These are phyloP conservation scores for Phycodurus eques DNA, from an alignment of 2,113 vertebrate species.

Conservation along the genomic window DNA sequence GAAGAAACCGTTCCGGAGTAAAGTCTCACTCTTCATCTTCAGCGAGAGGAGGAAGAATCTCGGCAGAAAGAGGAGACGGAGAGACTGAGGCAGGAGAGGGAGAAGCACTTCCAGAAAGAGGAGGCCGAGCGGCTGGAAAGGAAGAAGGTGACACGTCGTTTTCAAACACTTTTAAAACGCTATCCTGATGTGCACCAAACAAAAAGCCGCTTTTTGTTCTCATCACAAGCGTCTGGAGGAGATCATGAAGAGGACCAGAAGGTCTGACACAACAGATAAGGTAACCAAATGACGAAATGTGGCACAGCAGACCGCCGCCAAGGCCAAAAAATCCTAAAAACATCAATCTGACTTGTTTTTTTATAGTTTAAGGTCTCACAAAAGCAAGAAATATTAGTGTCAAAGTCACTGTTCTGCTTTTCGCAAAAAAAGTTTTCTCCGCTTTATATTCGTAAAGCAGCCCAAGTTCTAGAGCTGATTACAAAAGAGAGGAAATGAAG, in stretches of 20 bases:
- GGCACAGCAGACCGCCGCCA: no score
- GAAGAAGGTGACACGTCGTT: conserved; percentile 82
- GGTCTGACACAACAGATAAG: conserved; percentile 83
- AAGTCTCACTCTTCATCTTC: not conserved
- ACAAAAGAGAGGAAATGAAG: no score
- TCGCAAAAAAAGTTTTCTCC: no score
- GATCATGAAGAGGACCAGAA: conserved; percentile 96
- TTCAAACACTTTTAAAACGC: not conserved
- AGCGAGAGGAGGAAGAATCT: conserved; percentile 86
- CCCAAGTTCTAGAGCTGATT: no score
- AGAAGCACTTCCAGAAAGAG: conserved; percentile 92
- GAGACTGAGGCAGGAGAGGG: conserved; percentile 82
- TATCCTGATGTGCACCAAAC: not conserved
- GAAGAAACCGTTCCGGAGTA: not conserved
- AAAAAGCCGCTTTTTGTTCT: conserved; percentile 20
- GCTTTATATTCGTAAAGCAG: no score
- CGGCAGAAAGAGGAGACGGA: conserved; percentile 85
- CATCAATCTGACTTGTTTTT: not conserved
- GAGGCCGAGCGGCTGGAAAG: conserved; percentile 94
- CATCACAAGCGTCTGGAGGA: conserved; percentile 87
- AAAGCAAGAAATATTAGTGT: no score
- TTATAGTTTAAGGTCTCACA: no score
- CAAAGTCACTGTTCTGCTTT: no score
- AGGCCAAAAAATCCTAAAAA: not conserved
- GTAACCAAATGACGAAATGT: conserved; percentile 45